phyloP scores from a whole-genome alignment of 1,140 invertebrate genomes.

The Piezodorus guildinii region DNA sequence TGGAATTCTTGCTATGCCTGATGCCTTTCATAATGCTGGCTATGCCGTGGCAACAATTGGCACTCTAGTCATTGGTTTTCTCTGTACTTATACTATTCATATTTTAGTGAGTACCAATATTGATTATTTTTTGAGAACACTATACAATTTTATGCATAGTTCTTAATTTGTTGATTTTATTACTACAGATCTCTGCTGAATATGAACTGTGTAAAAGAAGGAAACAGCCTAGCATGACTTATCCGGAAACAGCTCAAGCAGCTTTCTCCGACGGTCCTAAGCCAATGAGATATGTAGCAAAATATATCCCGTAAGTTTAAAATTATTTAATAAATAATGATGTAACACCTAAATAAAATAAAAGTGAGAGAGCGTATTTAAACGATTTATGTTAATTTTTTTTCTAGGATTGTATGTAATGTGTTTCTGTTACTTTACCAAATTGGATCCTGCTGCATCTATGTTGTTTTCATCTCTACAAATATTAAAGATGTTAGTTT shows the following conservation, averaged over 20 bases:
- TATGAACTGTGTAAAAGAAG: conserved; percentile 55
- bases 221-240: conserved; percentile 54
- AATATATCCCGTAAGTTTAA: conserved; percentile 47
- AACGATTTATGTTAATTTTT: not conserved
- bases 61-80: conserved; percentile 52
- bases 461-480: conserved; percentile 70
- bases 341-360: not conserved
- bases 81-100: conserved; percentile 73
- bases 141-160: conserved; percentile 52
- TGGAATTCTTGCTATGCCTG: conserved; percentile 80
- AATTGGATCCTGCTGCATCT: conserved; percentile 79
- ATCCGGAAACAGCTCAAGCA: conserved; percentile 54
- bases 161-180: conserved; percentile 33
- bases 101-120: conserved; percentile 39
- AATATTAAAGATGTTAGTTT: conserved; percentile 46
- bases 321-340: not conserved
- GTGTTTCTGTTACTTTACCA: conserved; percentile 67
- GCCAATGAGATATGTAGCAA: conserved; percentile 31
- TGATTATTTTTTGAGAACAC: conserved; percentile 23
- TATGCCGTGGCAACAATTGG: conserved; percentile 52
- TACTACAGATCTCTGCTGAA: conserved; percentile 43
- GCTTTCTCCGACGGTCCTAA: conserved; percentile 55
- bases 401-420: conserved; percentile 47
- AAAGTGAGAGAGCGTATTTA: not conserved
- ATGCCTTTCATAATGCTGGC: conserved; percentile 68